Evolutionary conservation across 2,797 vertebrate genomes (phyloP).

Genomic region (Eulemur coronatus): DNA sequence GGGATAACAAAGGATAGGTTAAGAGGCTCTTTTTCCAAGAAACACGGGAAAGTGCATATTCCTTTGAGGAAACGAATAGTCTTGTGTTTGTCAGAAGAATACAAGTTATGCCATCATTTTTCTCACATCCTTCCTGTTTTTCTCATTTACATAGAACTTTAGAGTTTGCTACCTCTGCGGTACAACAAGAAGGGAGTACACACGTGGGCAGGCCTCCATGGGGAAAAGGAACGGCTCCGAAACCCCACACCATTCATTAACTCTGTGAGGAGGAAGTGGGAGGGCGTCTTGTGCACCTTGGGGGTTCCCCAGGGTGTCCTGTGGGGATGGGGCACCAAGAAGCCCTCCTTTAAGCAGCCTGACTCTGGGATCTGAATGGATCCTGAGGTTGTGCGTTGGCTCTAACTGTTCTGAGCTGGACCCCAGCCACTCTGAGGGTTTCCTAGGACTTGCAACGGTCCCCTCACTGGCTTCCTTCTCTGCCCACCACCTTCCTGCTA

Average conservation of each 20-base stretch:
- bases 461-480: background rate
- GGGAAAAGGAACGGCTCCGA: background rate
- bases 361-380: background rate
- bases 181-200: background rate
- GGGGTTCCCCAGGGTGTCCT: background rate
- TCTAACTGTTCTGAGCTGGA: background rate
- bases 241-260: background rate
- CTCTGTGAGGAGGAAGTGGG: background rate
- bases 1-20: background rate
- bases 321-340: background rate
- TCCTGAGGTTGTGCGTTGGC: background rate
- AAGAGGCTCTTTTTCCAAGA: background rate
- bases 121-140: background rate
- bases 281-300: background rate
- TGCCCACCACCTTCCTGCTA: background rate
- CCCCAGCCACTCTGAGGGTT: background rate
- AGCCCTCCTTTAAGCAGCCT: background rate
- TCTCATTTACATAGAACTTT: background rate
- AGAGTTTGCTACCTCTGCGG: background rate
- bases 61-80: background rate
- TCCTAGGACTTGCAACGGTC: background rate
- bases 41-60: background rate
- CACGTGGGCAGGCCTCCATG: too few species aligned
- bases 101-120: background rate
- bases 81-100: background rate